Percentiles rank a stretch among this genome's conserved stretches.
Conservation (phyloP, 2,888 invertebrate species). For the Hyposoter didymator region DNA sequence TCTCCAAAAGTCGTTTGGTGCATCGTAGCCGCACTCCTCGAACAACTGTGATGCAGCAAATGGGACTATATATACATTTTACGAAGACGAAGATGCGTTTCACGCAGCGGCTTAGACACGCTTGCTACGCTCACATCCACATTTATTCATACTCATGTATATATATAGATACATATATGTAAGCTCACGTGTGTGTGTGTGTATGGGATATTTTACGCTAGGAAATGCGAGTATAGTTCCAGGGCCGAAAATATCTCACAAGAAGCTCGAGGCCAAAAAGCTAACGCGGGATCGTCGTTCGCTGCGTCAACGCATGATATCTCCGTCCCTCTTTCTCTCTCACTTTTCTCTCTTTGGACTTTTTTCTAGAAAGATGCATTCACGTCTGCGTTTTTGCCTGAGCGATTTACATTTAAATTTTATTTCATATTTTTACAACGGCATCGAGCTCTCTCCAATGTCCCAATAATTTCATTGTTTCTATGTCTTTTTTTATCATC, state of each 20-base stretch:
- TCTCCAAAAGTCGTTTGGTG: slow-evolving; percentile 47
- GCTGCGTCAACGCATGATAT: slow-evolving; percentile 47
- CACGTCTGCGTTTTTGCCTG: slow-evolving; percentile 13
- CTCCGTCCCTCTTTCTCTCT: not conserved
- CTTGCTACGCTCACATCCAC: slow-evolving; percentile 14
- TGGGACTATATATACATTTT: slow-evolving; percentile 23
- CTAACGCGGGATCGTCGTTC: slow-evolving; percentile 64
- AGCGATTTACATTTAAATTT: not conserved
- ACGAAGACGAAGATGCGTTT: slow-evolving; percentile 43
- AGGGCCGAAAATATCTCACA: slow-evolving; percentile 67
- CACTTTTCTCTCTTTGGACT: not conserved
- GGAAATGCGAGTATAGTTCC: slow-evolving; percentile 61
- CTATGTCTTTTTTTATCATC: not conserved
- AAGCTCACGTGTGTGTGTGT: not conserved
- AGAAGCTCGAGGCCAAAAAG: slow-evolving; percentile 65
- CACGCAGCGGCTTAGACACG: slow-evolving; percentile 33
- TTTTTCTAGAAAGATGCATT: slow-evolving; percentile 28
- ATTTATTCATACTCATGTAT: not conserved
- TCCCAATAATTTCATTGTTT: not conserved
- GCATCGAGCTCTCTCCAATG: not conserved
- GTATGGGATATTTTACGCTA: slow-evolving; percentile 47
- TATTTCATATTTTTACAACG: not conserved
- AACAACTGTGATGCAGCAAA: slow-evolving; percentile 32
- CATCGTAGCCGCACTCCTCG: slow-evolving; percentile 38
- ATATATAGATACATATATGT: not conserved